Evolutionary conservation across 1,140 invertebrate species (phyloP), one percentile per base, ranked within the genome.

Genomic region (Apis dorsata): DNA sequence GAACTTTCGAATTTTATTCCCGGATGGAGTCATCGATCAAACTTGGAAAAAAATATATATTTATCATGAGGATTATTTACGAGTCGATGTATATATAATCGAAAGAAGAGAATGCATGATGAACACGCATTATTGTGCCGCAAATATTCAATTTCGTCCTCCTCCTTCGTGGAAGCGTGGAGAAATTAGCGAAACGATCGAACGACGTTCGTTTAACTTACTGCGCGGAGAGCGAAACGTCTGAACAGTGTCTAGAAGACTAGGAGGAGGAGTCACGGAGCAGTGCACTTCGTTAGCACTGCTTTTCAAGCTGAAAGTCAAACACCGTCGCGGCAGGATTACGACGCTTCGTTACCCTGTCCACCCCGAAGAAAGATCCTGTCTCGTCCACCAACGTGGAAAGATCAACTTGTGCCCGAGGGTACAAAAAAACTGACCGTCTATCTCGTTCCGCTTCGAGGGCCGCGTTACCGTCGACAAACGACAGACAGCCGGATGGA

Each of bases 261-360:
- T 24, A 24, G 24, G 24, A 11, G 28, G 69, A 65, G 49, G 70
- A 65, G 71, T 75, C 78, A 68, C 65, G 80, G 84, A 72, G 84
- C 85, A 81, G 62, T 28, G 83, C 63, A 80, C 83, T 88, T 88
- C 87, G 87, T 88, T 88, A 88, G 86, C 57, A 74, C 57, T 60
- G 87, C 75, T 84, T 88, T 79, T 86, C 86, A 74, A 88, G 86
- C 75, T 79, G 85, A 88, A 88, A 88, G 84, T 88, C 87, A 88
- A 88, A 88, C 74, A 84, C 73, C 55, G 59, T 74, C 63, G 77
- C 68, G 86, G 72, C 51, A 69, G 84, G 77, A 88, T 88, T 88
- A 88, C 79, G n/a, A 80, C 73, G 86, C 79, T 88, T 88, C 87
- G 84, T 88, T 88, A 81, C 80, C 17, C 74, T 34, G 44, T 53